Conservation (phyloP, 2,113 vertebrate species). For the Toxostoma redivivum region DNA sequence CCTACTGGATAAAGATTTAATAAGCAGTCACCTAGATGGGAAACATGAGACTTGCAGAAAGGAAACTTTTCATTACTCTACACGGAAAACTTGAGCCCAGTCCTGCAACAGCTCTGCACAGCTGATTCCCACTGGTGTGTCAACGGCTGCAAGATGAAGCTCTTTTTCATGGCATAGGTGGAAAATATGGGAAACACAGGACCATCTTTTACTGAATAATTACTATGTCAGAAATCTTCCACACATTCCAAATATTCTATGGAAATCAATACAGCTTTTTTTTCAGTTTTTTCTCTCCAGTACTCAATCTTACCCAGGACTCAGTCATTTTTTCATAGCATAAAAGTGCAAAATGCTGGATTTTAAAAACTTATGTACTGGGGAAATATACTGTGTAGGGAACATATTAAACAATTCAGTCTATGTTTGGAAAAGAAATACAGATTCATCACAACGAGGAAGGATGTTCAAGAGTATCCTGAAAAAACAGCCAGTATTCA, state of each 20-base stretch:
- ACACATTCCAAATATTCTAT: background rate
- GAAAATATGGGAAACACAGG: background rate
- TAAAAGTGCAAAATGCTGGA: background rate
- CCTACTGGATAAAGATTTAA: conserved; percentile 44
- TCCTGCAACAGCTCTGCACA: background rate
- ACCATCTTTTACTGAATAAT: background rate
- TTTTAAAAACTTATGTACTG: background rate
- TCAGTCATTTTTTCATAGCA: background rate
- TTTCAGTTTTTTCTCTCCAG: background rate
- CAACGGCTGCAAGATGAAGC: background rate
- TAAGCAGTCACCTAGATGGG: conserved; percentile 50
- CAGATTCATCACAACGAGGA: conserved; percentile 33
- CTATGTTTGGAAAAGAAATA: conserved; percentile 52
- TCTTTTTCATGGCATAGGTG: background rate
- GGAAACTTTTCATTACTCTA: conserved; percentile 37
- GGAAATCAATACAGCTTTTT: background rate
- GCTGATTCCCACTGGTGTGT: background rate
- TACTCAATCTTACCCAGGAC: background rate
- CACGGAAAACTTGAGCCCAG: background rate
- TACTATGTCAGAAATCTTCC: background rate
- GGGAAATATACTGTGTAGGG: background rate
- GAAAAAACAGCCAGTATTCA: conserved; percentile 4
- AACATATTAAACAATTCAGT: conserved; percentile 6
- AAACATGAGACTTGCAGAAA: conserved; percentile 21
- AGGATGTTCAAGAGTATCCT: conserved; percentile 50